Base-by-base conservation (phyloP, 2,888 invertebrate species). In the Cordilura impudica region DNA sequence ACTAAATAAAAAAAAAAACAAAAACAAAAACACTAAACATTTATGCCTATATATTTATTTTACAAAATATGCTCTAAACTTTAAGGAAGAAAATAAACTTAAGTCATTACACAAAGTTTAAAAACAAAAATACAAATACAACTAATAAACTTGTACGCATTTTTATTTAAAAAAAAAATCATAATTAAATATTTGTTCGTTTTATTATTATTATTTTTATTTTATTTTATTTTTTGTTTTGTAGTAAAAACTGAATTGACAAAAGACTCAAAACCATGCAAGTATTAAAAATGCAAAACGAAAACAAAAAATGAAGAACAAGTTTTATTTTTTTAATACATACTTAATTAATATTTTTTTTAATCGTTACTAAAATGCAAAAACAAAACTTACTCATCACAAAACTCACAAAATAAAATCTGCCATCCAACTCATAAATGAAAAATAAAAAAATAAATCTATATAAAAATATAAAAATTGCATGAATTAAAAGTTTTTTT, bases 191-290 rank as follows among this genome's bases (percentile, higher is more conserved):
- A 16, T 45, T 10, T 53, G 16, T 54, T 16, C 53, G 18, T 56
- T 60, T 47, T 49, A 21, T 21, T 16, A 65, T 73, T 65, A 19
- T 65, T 56, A 4, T 26, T 26, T 26, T 26, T 26, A 26, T 26
- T 26, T 26, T 6, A 26, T 26, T 26, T 26, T 26, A 6, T 26
- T 26, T 26, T 4, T 26, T 26, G n/a, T n/a, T 26, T 26, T 26
- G 4, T 39, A 49, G 51, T 10, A 51, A 72, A 81, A 81, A 83
- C 82, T 82, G 84, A 84, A 84, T 80, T 83, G 81, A 83, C 82
- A 83, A 85, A 89, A 89, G 89, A 89, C 89, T 89, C 89, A 86
- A 88, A 89, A 87, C 89, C 89, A 89, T 85, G 85, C 86, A 89
- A 89, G 89, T 89, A 89, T 89, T 89, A 89, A 70, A 45, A 56